A percentile compares a stretch with the other conserved stretches of the same genome.
These are phyloP conservation scores for Leptarthrus brevirostris DNA, from an alignment of 2,888 invertebrate genomes.

Conservation along the genomic window DNA sequence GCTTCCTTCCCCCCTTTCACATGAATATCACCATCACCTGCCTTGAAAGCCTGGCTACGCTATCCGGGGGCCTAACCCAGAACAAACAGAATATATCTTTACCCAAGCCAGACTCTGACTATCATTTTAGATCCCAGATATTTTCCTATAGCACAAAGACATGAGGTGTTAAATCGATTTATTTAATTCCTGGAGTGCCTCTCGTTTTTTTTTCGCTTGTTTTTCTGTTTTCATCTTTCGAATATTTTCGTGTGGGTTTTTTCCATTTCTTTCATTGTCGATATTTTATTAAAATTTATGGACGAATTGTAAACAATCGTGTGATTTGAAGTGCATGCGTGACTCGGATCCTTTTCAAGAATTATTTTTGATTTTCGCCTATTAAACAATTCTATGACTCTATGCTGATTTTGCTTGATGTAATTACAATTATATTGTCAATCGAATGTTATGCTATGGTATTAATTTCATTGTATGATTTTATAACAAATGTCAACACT, in stretches of 20 bases:
- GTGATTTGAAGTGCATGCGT: neutral
- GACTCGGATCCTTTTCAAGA: too few species aligned
- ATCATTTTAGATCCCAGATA: neutral
- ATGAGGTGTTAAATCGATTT: slow-evolving; percentile 44
- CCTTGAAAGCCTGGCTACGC: neutral
- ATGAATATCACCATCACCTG: too few species aligned
- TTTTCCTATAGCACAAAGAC: slow-evolving; percentile 1
- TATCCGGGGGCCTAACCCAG: too few species aligned
- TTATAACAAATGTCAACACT: too few species aligned
- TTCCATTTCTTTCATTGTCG: slow-evolving; percentile 7
- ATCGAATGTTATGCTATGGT: too few species aligned
- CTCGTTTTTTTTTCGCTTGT: slow-evolving; percentile 10
- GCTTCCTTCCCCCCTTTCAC: neutral
- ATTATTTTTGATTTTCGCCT: too few species aligned
- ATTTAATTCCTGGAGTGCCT: slow-evolving; percentile 34
- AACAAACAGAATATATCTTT: too few species aligned
- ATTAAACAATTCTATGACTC: too few species aligned
- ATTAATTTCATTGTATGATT: too few species aligned
- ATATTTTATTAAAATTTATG: slow-evolving; percentile 40
- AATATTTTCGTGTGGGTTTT: slow-evolving; percentile 31
- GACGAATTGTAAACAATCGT: slow-evolving; percentile 24
- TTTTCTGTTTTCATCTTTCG: neutral
- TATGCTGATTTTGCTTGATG: too few species aligned
- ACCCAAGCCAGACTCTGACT: neutral
- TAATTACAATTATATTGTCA: too few species aligned